phyloP scores from a whole-genome alignment of 1,140 invertebrate genomes.

The Bombus superbus region DNA sequence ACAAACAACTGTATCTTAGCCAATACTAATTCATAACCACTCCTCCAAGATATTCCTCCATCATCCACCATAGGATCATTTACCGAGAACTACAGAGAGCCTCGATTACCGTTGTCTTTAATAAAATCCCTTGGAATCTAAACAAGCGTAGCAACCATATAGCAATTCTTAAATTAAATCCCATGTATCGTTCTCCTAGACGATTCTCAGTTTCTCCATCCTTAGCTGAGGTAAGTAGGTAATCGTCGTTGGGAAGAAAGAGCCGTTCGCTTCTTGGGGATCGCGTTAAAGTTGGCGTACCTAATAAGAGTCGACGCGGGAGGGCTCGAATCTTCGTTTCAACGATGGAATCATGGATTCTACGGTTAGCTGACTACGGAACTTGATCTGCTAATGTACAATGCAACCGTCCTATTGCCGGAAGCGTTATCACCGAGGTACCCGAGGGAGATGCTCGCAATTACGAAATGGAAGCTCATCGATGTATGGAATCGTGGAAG shows the following conservation, averaged over 20 bases:
- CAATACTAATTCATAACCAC: background rate
- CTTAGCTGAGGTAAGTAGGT: background rate
- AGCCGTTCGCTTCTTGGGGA: background rate
- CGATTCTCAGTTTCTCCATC: background rate
- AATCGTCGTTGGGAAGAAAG: background rate
- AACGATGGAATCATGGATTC: conserved; percentile 34
- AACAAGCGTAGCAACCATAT: background rate
- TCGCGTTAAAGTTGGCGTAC: conserved; percentile 23
- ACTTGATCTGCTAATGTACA: conserved; percentile 63
- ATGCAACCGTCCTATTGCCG: conserved; percentile 51
- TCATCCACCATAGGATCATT: no score
- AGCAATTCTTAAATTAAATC: background rate
- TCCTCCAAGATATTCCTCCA: background rate
- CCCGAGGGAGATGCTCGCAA: conserved; percentile 60
- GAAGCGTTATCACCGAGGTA: conserved; percentile 56
- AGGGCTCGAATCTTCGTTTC: conserved; percentile 51
- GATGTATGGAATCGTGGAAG: conserved; percentile 58
- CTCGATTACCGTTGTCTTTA: background rate
- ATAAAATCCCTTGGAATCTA: background rate
- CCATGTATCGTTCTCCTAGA: background rate
- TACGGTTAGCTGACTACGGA: conserved; percentile 43
- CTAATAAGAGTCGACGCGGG: conserved; percentile 38
- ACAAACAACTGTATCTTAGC: background rate
- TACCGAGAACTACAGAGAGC: background rate
- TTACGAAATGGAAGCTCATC: conserved; percentile 62